phyloP scores from a whole-genome alignment of 2,113 vertebrate species.

The Engraulis encrasicolus region DNA sequence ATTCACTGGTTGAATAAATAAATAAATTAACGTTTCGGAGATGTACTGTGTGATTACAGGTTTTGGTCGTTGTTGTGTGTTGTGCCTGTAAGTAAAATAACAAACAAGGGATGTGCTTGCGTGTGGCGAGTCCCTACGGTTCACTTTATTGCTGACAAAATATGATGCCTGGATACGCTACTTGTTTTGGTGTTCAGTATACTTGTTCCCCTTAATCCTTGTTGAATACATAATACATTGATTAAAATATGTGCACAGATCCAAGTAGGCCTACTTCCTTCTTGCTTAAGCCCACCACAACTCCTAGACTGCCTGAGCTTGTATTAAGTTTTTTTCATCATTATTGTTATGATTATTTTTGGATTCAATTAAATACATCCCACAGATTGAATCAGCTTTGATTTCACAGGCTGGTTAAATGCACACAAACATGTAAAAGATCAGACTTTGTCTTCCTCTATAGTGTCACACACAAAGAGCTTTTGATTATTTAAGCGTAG shows the following conservation, averaged over 20 bases:
- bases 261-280: conserved; percentile 63
- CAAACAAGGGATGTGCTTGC: conserved; percentile 55
- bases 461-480: conserved; percentile 73
- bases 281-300: conserved; percentile 60
- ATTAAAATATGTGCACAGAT: conserved; percentile 66
- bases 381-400: conserved; percentile 68
- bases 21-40: conserved; percentile 28
- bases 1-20: conserved; percentile 60
- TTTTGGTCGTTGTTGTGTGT: conserved; percentile 24
- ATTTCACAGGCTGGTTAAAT: conserved; percentile 60
- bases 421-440: conserved; percentile 68
- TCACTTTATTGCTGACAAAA: conserved; percentile 68
- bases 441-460: conserved; percentile 68
- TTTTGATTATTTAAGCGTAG: conserved; percentile 70
- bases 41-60: conserved; percentile 3
- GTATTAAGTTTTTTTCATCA: conserved; percentile 56
- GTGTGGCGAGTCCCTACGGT: conserved; percentile 46
- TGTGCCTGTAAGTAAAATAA: conserved; percentile 50
- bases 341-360: conserved; percentile 56
- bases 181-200: conserved; percentile 59
- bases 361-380: conserved; percentile 69
- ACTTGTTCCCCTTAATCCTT: conserved; percentile 48
- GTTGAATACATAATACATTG: conserved; percentile 58
- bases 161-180: conserved; percentile 58
- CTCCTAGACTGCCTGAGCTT: conserved; percentile 67